Percentiles rank a stretch among this genome's conserved stretches.
Evolutionary conservation across 2,113 vertebrate species (phyloP).

Genomic region (Megaptera novaeangliae): DNA sequence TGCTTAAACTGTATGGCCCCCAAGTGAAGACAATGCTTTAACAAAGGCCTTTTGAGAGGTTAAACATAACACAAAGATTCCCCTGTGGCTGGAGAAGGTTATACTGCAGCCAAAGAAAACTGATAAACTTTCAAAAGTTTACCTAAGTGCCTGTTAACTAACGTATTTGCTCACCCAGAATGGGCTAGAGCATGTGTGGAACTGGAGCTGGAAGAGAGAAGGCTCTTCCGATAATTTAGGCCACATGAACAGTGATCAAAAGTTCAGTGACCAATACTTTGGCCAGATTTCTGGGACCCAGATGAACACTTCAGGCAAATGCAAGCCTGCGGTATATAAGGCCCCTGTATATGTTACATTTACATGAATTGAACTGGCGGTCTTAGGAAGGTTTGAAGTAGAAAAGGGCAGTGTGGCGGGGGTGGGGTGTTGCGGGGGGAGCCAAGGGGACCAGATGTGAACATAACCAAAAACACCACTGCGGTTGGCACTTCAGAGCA

Average conservation of each 20-base stretch:
- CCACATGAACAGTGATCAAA: constrained; percentile 30
- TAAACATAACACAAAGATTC: constrained; percentile 29
- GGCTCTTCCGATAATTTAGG: not conserved
- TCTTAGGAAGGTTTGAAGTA: constrained; percentile 31
- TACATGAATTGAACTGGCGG: constrained; percentile 2
- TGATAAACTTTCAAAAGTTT: not conserved
- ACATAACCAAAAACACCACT: constrained; percentile 20
- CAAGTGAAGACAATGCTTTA: constrained; percentile 1
- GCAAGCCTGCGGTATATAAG: not conserved
- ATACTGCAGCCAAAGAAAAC: constrained; percentile 26
- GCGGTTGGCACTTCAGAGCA: constrained; percentile 11
- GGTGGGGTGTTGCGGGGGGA: not conserved
- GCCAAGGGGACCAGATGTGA: constrained; percentile 45
- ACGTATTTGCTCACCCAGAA: not conserved
- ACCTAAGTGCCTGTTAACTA: constrained; percentile 1
- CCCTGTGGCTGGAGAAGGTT: not conserved
- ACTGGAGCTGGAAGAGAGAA: not conserved
- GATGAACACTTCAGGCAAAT: constrained; percentile 47
- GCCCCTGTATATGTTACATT: constrained; percentile 40
- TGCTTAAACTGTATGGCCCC: not conserved
- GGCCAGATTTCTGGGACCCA: constrained; percentile 57
- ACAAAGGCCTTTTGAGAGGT: not conserved
- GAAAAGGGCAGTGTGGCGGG: not conserved
- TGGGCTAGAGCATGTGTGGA: not conserved
- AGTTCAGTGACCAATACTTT: constrained; percentile 40